Conservation (phyloP, 2,797 vertebrate genomes). For the Eulemur rubriventer region DNA sequence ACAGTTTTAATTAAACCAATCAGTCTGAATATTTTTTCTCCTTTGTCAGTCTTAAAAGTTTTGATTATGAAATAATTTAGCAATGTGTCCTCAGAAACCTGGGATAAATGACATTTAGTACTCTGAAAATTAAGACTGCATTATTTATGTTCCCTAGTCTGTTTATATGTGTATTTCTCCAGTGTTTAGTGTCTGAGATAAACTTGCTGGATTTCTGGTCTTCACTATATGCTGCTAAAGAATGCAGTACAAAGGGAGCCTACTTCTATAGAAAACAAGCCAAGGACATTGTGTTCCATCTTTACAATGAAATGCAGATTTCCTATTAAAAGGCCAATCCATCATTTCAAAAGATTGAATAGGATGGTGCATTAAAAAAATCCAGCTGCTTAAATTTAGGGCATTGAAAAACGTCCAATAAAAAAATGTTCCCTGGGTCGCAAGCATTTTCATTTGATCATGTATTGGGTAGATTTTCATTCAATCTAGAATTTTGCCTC, state of each 20-base stretch:
- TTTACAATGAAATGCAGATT: conserved; percentile 80
- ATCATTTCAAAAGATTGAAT: conserved; percentile 77
- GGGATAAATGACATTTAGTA: not conserved
- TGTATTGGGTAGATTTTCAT: conserved; percentile 59
- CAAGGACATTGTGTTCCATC: conserved; percentile 79
- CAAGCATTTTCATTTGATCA: conserved; percentile 75
- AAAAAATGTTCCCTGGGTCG: conserved; percentile 53
- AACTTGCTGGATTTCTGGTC: conserved; percentile 30
- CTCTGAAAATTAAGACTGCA: not conserved
- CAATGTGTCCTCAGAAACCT: conserved; percentile 39
- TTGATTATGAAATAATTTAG: conserved; percentile 58
- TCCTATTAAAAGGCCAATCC: conserved; percentile 75
- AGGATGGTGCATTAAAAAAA: conserved; percentile 66
- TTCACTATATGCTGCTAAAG: conserved; percentile 64
- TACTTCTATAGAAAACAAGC: conserved; percentile 65
- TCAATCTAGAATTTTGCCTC: conserved; percentile 14
- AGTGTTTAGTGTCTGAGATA: conserved; percentile 33
- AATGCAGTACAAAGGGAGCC: conserved; percentile 50
- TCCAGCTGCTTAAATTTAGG: conserved; percentile 78
- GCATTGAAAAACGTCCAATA: conserved; percentile 64
- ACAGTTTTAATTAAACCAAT: conserved; percentile 54
- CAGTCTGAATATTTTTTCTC: conserved; percentile 17
- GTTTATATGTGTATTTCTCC: conserved; percentile 1
- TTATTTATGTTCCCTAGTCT: not conserved
- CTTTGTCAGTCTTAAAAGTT: conserved; percentile 47